These are phyloP conservation scores for Aplodontia rufa DNA, from an alignment of 2,113 vertebrate species.

Conservation along the genomic window DNA sequence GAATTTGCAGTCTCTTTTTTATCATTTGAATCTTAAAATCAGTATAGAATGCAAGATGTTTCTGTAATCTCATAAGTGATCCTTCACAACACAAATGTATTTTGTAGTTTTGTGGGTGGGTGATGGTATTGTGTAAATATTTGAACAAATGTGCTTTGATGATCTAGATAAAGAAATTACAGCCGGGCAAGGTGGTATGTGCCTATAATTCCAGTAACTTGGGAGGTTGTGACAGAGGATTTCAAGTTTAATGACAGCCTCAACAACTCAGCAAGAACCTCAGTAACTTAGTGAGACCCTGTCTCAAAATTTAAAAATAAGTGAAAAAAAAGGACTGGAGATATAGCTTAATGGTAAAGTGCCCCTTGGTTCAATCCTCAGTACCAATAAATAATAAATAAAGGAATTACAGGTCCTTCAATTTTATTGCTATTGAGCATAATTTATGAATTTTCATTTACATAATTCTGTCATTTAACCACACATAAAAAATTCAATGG, in stretches of 20 bases:
- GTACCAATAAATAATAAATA: background rate
- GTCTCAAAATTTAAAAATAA: too few species aligned
- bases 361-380: too few species aligned
- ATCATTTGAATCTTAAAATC: constrained; percentile 54
- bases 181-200: background rate
- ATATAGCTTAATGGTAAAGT: too few species aligned
- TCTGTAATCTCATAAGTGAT: background rate
- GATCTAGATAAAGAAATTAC: constrained; percentile 1
- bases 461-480: background rate
- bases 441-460: constrained; percentile 22
- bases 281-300: too few species aligned
- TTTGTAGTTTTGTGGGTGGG: background rate
- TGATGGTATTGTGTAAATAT: background rate
- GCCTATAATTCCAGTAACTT: too few species aligned
- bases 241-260: too few species aligned
- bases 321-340: too few species aligned
- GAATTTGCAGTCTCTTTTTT: background rate
- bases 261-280: too few species aligned
- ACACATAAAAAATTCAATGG: background rate
- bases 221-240: too few species aligned
- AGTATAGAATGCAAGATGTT: background rate
- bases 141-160: background rate
- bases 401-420: background rate
- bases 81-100: background rate
- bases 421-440: background rate